These are phyloP conservation scores for Rosalia funebris DNA, from an alignment of 2,888 invertebrate genomes.

Conservation along the genomic window DNA sequence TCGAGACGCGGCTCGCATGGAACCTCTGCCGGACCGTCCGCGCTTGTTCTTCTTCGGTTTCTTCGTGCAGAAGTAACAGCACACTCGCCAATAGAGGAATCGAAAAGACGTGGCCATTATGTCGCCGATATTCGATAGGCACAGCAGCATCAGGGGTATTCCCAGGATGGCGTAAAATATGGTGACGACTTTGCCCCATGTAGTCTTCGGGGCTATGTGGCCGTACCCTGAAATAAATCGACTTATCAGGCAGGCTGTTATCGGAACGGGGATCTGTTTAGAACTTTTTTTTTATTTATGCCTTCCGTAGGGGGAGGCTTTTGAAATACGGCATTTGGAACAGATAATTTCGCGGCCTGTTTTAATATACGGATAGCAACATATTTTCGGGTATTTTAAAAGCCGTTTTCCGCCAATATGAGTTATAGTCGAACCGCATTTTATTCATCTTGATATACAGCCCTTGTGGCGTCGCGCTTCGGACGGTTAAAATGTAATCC, in stretches of 20 bases:
- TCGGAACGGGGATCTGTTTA: too few relatives aligned
- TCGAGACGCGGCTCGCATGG: slow-evolving; percentile 33
- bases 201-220: slow-evolving; percentile 93
- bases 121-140: slow-evolving; percentile 93
- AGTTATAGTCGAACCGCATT: background rate
- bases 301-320: too few relatives aligned
- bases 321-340: too few relatives aligned
- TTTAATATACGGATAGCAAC: slow-evolving; percentile 17
- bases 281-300: too few relatives aligned
- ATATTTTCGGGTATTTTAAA: slow-evolving; percentile 6
- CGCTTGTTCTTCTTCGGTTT: slow-evolving; percentile 73
- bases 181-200: slow-evolving; percentile 92
- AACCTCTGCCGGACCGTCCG: slow-evolving; percentile 56
- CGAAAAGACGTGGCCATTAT: slow-evolving; percentile 94
- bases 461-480: background rate
- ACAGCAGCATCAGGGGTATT: slow-evolving; percentile 94
- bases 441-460: background rate
- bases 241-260: too few relatives aligned
- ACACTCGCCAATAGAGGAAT: slow-evolving; percentile 92
- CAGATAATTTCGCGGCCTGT: too few relatives aligned
- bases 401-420: background rate
- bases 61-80: slow-evolving; percentile 89
- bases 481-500: slow-evolving; percentile 1
- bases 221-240: slow-evolving; percentile 79
- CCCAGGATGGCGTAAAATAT: slow-evolving; percentile 96